Percentiles rank a stretch among this genome's conserved stretches.
phyloP scores from a whole-genome alignment of 2,888 invertebrate genomes.

The Halictus ligatus region DNA sequence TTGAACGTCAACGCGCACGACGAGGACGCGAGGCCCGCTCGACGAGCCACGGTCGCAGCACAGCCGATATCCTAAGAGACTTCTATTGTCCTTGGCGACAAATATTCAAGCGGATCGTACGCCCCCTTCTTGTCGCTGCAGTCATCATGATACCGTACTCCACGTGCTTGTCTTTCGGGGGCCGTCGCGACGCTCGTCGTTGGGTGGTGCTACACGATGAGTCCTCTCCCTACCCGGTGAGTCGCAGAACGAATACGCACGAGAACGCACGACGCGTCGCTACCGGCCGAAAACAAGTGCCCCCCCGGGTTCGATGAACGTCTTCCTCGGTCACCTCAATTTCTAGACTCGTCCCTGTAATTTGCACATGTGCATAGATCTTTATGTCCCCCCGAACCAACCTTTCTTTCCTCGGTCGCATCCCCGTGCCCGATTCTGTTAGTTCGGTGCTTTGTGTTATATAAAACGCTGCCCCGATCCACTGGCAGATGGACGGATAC shows the following conservation, averaged over 20 bases:
- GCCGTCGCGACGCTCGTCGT: slow-evolving; percentile 70
- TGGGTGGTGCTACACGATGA: slow-evolving; percentile 75
- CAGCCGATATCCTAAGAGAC: slow-evolving; percentile 35
- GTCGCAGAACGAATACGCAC: slow-evolving; percentile 67
- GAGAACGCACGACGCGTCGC: slow-evolving; percentile 52
- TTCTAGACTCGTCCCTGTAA: slow-evolving; percentile 15
- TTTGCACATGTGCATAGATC: neutral
- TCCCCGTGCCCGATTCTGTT: neutral
- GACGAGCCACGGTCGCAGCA: slow-evolving; percentile 25
- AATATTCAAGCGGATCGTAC: slow-evolving; percentile 47
- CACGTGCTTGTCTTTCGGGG: slow-evolving; percentile 77
- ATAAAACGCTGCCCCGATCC: neutral
- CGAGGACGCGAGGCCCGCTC: neutral
- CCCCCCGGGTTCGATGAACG: slow-evolving; percentile 58
- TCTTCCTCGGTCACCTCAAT: slow-evolving; percentile 27
- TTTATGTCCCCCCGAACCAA: neutral
- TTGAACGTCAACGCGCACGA: slow-evolving; percentile 20
- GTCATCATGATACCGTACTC: slow-evolving; percentile 78
- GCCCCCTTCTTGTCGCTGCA: slow-evolving; percentile 56
- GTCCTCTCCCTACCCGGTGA: slow-evolving; percentile 72
- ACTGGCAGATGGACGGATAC: neutral
- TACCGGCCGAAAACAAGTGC: neutral
- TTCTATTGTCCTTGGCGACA: slow-evolving; percentile 34
- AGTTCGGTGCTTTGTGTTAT: neutral
- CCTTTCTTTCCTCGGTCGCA: neutral